phyloP scores from a whole-genome alignment of 2,888 invertebrate genomes.

The Gandaritis pyraliata region DNA sequence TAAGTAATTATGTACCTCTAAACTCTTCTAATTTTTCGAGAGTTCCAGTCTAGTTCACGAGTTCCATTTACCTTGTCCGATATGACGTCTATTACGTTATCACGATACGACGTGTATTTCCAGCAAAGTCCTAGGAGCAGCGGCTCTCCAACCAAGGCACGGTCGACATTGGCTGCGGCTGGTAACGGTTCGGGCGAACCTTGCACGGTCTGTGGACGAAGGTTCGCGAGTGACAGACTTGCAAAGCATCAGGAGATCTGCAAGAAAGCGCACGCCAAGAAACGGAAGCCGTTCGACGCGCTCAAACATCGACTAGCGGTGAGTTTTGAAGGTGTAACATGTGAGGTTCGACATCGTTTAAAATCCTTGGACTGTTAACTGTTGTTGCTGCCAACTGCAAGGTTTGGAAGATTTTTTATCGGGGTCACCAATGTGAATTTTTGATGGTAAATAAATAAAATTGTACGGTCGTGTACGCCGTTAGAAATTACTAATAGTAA shows the following conservation, averaged over 20 bases:
- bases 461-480: no score
- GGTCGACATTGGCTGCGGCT: constrained; percentile 26
- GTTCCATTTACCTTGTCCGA: no score
- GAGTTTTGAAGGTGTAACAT: constrained; percentile 40
- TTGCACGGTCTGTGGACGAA: constrained; percentile 91
- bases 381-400: no score
- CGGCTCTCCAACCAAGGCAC: constrained; percentile 22
- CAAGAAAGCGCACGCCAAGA: constrained; percentile 89
- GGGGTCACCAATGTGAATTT: no score
- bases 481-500: no score
- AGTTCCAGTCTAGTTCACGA: background rate
- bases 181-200: constrained; percentile 53
- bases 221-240: constrained; percentile 92
- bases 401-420: no score
- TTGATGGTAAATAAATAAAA: no score
- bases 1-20: no score
- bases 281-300: constrained; percentile 96
- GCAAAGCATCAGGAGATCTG: constrained; percentile 94
- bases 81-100: no score
- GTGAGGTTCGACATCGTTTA: no score
- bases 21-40: no score
- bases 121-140: constrained; percentile 30
- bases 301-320: constrained; percentile 92
- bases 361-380: no score
- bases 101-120: background rate